Conservation (phyloP, 2,797 vertebrate species). For the Furcifer pardalis region DNA sequence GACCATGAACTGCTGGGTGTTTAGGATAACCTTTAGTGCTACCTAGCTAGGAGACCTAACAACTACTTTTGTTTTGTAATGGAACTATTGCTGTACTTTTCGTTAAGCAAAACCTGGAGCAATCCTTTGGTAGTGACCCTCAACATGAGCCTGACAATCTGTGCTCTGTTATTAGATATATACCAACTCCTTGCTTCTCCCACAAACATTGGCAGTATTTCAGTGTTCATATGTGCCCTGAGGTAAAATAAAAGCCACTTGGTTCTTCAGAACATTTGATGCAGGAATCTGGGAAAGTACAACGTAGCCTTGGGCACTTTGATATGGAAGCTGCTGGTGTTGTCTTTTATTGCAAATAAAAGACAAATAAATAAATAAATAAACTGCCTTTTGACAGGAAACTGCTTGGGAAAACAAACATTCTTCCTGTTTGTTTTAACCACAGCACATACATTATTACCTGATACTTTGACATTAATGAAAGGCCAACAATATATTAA, state of each 20-base stretch:
- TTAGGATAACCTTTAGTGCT: too few relatives aligned
- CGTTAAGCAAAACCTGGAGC: background rate
- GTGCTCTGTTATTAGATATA: background rate
- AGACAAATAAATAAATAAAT: too few relatives aligned
- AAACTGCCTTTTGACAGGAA: too few relatives aligned
- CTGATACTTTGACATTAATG: conserved; percentile 1
- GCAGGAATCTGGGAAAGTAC: background rate
- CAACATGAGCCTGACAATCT: background rate
- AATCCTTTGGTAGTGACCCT: background rate
- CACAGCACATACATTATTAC: background rate
- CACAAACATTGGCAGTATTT: background rate
- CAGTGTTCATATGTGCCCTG: background rate
- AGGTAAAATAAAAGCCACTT: background rate
- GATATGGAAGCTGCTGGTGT: background rate
- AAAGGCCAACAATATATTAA: conserved; percentile 28
- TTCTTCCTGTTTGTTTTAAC: fast-evolving
- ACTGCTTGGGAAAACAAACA: conserved; percentile 32
- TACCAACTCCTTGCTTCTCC: background rate
- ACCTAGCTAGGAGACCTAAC: background rate
- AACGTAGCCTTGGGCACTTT: background rate
- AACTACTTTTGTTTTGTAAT: background rate
- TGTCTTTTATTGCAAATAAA: background rate
- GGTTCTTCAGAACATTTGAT: background rate
- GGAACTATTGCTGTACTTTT: background rate
- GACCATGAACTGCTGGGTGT: too few relatives aligned